Conservation (phyloP, 2,797 vertebrate species). For the Siniperca undulata region DNA sequence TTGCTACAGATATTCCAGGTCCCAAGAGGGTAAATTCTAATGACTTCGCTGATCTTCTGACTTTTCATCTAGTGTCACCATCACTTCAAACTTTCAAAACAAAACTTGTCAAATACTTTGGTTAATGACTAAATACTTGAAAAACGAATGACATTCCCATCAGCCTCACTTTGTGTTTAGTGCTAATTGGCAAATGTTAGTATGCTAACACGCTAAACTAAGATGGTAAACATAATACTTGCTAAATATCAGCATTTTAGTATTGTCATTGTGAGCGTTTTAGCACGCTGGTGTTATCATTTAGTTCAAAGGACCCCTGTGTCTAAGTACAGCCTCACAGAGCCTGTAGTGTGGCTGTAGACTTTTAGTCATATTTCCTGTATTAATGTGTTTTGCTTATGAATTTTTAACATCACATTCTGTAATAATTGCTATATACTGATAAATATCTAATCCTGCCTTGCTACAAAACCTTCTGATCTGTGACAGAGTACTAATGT, state of each 20-base stretch:
- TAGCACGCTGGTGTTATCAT: background rate
- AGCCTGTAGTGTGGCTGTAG: background rate
- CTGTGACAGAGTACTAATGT: constrained; percentile 48
- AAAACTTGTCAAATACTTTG: background rate
- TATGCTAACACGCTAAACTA: background rate
- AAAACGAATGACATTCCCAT: background rate
- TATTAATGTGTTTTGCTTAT: background rate
- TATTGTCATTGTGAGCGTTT: background rate
- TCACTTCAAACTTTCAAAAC: background rate
- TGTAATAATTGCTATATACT: constrained; percentile 8
- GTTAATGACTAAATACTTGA: background rate
- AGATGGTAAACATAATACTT: background rate
- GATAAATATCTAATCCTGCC: constrained; percentile 2
- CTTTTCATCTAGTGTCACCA: background rate
- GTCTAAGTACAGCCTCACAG: background rate
- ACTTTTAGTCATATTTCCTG: background rate
- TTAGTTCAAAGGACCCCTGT: background rate
- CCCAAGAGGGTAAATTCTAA: background rate
- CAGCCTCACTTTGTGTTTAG: background rate
- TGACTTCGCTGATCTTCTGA: background rate
- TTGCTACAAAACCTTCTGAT: constrained; percentile 6
- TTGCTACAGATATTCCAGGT: background rate
- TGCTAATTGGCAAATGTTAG: background rate
- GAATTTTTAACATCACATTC: background rate
- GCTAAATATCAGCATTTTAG: background rate